Evolutionary conservation across 2,113 vertebrate species (phyloP).

Genomic region (Pelvicachromis taeniatus): DNA sequence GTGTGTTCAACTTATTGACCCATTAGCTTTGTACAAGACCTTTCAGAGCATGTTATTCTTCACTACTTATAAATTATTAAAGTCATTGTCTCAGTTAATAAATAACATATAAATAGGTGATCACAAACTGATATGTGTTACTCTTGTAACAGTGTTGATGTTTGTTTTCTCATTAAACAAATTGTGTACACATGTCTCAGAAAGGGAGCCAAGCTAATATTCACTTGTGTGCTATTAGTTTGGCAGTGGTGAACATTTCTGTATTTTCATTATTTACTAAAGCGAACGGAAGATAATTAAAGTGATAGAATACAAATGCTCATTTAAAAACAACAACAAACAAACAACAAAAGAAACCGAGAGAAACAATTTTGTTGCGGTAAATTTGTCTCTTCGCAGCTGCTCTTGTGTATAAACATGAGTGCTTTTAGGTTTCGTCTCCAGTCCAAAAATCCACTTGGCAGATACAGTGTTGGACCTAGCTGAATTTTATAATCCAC

Average conservation of each 20-base stretch:
- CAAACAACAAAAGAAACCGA: neutral
- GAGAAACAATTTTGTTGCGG: constrained; percentile 23
- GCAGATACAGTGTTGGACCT: constrained; percentile 27
- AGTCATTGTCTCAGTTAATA: neutral
- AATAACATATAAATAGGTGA: neutral
- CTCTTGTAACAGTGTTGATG: neutral
- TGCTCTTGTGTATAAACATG: constrained; percentile 40
- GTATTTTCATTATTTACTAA: neutral
- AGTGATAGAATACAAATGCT: constrained; percentile 3
- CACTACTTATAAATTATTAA: neutral
- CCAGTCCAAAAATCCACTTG: constrained; percentile 51
- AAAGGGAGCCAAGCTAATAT: constrained; percentile 10
- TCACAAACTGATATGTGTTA: neutral
- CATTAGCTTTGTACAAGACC: neutral
- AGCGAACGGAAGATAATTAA: constrained; percentile 15
- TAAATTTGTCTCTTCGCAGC: constrained; percentile 27
- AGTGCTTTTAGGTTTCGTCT: constrained; percentile 34
- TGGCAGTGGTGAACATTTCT: neutral
- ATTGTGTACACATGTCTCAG: neutral
- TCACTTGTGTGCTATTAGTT: constrained; percentile 23
- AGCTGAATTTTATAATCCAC: constrained; percentile 24
- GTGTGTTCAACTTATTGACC: neutral
- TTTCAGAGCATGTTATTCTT: neutral
- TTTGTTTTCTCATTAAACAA: neutral
- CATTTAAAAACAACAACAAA: neutral